Conservation (phyloP, 92 coral and sea anemone species). For the Meandrina meandrites region DNA sequence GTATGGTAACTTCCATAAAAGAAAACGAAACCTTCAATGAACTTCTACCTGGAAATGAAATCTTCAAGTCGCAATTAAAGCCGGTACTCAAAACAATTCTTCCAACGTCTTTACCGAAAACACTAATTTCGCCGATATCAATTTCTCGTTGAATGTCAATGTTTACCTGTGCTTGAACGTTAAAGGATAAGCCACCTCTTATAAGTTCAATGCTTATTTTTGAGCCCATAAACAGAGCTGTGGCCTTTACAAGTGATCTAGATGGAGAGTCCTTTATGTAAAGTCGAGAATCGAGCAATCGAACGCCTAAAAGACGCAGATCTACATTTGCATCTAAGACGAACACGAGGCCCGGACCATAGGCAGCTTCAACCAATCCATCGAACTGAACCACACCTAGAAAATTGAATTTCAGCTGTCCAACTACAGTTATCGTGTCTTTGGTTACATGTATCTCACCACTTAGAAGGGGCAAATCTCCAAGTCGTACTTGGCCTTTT, state of each 20-base stretch:
- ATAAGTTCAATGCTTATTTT: conserved; percentile 34
- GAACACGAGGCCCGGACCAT: conserved; percentile 36
- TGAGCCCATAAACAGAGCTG: conserved; percentile 63
- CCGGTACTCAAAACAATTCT: conserved; percentile 48
- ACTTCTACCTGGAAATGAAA: conserved; percentile 61
- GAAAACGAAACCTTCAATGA: conserved; percentile 38
- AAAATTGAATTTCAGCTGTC: conserved; percentile 43
- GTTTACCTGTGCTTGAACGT: conserved; percentile 37
- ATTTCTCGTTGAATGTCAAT: conserved; percentile 21
- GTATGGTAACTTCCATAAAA: conserved; percentile 36
- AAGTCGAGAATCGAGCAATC: conserved; percentile 20
- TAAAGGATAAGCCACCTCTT: conserved; percentile 39
- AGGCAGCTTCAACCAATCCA: conserved; percentile 39
- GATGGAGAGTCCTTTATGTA: conserved; percentile 27
- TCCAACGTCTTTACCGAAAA: conserved; percentile 49
- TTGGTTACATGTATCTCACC: conserved; percentile 49
- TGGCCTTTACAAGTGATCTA: conserved; percentile 39
- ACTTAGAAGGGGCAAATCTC: conserved; percentile 13
- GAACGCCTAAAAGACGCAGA: conserved; percentile 41
- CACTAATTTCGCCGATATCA: conserved; percentile 50
- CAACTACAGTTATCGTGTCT: conserved; percentile 38
- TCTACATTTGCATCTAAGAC: conserved; percentile 43
- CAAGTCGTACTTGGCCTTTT: conserved; percentile 24
- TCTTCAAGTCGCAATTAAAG: conserved; percentile 45
- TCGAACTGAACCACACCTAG: conserved; percentile 34